Evolutionary conservation across 2,113 vertebrate genomes (phyloP).

Genomic region (Sterna hirundo): DNA sequence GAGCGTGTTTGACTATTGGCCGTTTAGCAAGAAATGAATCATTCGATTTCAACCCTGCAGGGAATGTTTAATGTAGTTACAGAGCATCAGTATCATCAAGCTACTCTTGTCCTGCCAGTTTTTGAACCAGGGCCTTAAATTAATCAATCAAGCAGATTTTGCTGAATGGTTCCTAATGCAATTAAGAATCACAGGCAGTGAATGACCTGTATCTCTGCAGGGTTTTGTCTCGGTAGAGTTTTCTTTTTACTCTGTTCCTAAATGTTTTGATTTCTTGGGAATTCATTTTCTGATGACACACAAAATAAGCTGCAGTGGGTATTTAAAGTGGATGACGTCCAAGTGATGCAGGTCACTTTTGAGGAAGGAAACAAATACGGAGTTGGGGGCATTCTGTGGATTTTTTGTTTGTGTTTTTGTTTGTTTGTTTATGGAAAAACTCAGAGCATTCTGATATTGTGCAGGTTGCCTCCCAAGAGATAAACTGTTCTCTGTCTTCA

Average conservation of each 20-base stretch:
- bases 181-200: not conserved
- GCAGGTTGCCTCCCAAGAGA: not conserved
- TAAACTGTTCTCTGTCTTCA: not conserved
- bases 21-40: conserved; percentile 14
- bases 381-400: not conserved
- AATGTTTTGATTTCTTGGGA: not conserved
- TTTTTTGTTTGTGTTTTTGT: not conserved
- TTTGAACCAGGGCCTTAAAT: not conserved
- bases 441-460: not conserved
- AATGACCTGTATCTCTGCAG: not conserved
- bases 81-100: not conserved
- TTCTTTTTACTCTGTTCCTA: not conserved
- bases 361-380: not conserved
- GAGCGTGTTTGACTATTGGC: conserved; percentile 2
- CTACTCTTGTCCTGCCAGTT: not conserved
- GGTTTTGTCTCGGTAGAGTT: not conserved
- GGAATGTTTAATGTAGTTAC: not conserved
- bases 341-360: not conserved
- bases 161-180: not conserved
- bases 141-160: conserved; percentile 11
- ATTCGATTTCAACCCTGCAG: conserved; percentile 9
- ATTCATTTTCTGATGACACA: not conserved
- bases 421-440: not conserved
- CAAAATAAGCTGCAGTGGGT: not conserved
- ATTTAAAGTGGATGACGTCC: not conserved